Conservation (phyloP, 2,888 invertebrate genomes). For the Lochmaea crataegi region DNA sequence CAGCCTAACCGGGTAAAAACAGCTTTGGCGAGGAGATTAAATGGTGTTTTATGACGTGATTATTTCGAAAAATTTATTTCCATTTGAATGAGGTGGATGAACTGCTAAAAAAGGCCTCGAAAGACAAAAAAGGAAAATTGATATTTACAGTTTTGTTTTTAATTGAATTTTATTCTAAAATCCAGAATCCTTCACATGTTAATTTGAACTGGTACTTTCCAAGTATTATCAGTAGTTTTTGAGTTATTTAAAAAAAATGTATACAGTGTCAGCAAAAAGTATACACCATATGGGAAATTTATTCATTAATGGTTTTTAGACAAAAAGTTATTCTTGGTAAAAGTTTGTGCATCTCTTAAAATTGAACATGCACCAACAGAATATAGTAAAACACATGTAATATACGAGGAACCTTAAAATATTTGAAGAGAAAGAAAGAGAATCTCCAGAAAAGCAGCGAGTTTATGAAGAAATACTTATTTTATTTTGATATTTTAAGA, state of each 20-base stretch:
- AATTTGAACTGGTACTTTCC: no score
- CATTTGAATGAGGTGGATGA: not conserved
- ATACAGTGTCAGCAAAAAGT: no score
- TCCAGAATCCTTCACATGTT: not conserved
- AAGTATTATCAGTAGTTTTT: not conserved
- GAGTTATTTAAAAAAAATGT: not conserved
- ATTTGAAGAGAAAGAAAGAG: no score
- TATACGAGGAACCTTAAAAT: no score
- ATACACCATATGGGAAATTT: no score
- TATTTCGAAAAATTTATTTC: not conserved
- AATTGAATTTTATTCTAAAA: not conserved
- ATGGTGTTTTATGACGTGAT: not conserved
- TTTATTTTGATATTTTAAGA: no score
- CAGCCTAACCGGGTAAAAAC: not conserved
- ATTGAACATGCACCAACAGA: no score
- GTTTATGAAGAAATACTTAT: no score
- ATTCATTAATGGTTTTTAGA: slow-evolving; percentile 4
- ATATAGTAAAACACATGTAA: no score
- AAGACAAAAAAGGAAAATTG: not conserved
- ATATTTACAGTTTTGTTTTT: not conserved
- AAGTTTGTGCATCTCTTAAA: no score
- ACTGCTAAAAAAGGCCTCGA: not conserved
- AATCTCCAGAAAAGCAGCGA: no score
- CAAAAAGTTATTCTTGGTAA: not conserved
- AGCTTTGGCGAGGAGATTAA: not conserved